Conservation (phyloP, 2,797 vertebrate genomes). For the Rhabdophis nuchalis region DNA sequence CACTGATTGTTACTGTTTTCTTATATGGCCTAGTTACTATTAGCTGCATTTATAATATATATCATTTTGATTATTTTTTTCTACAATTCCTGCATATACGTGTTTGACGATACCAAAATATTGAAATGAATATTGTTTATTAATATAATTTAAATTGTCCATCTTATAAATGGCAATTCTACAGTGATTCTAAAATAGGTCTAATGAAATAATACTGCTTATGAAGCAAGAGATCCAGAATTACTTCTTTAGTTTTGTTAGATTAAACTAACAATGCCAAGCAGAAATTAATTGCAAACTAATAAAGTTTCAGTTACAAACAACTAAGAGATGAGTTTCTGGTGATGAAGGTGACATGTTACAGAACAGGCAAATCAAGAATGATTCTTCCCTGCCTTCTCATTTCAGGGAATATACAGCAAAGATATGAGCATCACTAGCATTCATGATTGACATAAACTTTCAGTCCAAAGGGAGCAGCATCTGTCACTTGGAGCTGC, state of each 20-base stretch:
- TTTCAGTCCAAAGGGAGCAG: neutral
- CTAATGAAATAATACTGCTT: neutral
- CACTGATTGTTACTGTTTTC: neutral
- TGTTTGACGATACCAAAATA: neutral
- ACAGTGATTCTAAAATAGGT: neutral
- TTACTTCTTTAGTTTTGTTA: neutral
- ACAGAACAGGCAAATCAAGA: rapidly evolving
- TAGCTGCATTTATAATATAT: neutral
- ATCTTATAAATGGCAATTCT: neutral
- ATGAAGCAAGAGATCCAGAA: neutral
- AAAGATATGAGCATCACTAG: neutral
- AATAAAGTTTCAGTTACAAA: neutral
- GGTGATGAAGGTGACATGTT: neutral
- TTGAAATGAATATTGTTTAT: neutral
- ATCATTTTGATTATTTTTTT: neutral
- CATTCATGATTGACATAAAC: neutral
- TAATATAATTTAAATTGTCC: neutral
- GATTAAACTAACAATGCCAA: neutral
- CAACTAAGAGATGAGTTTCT: neutral
- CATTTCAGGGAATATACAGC: neutral
- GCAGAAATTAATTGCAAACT: neutral
- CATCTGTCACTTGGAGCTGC: neutral
- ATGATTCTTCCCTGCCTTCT: neutral
- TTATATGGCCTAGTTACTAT: neutral
- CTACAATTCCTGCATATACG: neutral